Percentiles rank a stretch among this genome's conserved stretches.
Conservation (phyloP, 1,140 invertebrate species). For the Zaprionus africanus region DNA sequence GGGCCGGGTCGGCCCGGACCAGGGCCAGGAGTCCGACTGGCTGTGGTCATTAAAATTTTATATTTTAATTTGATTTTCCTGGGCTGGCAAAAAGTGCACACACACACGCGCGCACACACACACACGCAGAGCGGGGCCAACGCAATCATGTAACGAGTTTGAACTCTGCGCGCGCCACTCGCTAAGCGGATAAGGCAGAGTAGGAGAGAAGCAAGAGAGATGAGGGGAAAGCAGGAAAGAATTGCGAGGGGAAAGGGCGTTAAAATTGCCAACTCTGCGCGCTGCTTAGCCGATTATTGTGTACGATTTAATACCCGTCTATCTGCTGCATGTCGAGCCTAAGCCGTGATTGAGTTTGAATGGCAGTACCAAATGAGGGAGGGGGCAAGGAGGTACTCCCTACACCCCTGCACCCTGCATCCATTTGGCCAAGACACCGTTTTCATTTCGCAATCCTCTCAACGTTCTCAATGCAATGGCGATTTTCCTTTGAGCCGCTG, state of each 20-base stretch:
- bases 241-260: constrained; percentile 20
- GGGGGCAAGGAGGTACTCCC: neutral
- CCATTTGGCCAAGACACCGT: constrained; percentile 46
- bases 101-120: constrained; percentile 38
- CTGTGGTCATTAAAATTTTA: constrained; percentile 78
- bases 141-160: constrained; percentile 69
- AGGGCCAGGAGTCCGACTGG: constrained; percentile 1
- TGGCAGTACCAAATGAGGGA: neutral
- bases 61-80: constrained; percentile 83
- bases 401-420: constrained; percentile 1
- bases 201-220: neutral
- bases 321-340: constrained; percentile 62
- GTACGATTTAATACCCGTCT: constrained; percentile 47
- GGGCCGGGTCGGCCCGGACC: neutral
- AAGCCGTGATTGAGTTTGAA: constrained; percentile 60
- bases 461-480: constrained; percentile 16
- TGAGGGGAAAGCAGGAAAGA: neutral
- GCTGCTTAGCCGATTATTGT: constrained; percentile 70
- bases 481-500: constrained; percentile 41
- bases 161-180: constrained; percentile 37
- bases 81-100: constrained; percentile 21
- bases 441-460: constrained; percentile 53
- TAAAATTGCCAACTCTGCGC: constrained; percentile 54
- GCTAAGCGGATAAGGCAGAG: constrained; percentile 64
- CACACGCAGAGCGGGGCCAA: neutral